phyloP scores from a whole-genome alignment of 2,113 vertebrate genomes.

The Balaeniceps rex region DNA sequence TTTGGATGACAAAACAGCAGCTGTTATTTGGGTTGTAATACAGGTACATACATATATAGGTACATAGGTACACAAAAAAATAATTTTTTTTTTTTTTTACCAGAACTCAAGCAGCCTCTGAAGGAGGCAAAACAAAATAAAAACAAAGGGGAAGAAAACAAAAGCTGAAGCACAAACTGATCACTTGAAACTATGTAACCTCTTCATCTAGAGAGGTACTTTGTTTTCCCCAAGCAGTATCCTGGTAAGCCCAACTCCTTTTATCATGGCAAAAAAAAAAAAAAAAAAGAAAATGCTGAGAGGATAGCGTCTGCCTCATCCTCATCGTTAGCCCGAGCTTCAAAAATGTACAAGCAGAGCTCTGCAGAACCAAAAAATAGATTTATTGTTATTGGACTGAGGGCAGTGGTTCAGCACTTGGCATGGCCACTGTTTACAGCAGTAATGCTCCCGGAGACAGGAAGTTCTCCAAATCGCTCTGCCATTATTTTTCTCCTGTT shows the following conservation, averaged over 20 bases:
- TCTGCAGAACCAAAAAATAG: conserved; percentile 52
- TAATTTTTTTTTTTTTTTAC: not conserved
- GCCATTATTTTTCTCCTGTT: conserved; percentile 60
- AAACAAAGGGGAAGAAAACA: not conserved
- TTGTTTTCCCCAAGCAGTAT: not conserved
- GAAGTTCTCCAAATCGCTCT: conserved; percentile 68
- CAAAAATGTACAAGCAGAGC: conserved; percentile 26
- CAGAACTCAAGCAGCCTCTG: not conserved
- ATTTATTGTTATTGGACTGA: conserved; percentile 72
- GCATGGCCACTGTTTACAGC: conserved; percentile 72
- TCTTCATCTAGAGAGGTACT: not conserved
- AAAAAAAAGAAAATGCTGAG: not conserved
- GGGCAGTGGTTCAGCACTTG: conserved; percentile 55
- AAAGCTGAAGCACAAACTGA: not conserved
- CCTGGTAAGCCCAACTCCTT: not conserved
- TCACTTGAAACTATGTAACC: not conserved
- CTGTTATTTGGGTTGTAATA: not conserved
- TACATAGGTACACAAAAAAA: not conserved
- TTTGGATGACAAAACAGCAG: not conserved
- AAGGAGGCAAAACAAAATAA: not conserved
- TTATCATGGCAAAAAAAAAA: not conserved
- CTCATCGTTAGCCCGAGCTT: not conserved
- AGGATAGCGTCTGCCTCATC: conserved; percentile 16
- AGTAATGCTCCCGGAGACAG: conserved; percentile 67
- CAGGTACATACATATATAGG: not conserved